These are phyloP conservation scores for Podabrus alpinus DNA, from an alignment of 2,888 invertebrate species.

Conservation along the genomic window DNA sequence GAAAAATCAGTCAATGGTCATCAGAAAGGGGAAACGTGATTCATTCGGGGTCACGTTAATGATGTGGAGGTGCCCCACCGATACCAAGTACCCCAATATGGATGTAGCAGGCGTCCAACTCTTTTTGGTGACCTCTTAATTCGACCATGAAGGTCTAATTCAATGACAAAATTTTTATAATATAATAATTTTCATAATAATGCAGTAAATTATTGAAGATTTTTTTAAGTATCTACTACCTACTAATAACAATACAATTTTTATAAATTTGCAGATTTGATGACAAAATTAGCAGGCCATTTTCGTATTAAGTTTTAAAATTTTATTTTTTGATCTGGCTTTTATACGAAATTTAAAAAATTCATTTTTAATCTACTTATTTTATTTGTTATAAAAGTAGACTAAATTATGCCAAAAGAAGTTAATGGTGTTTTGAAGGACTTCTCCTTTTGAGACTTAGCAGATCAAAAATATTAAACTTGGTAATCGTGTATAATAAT, in stretches of 20 bases:
- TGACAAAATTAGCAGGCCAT: background rate
- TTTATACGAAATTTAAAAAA: no score
- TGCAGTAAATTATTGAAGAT: background rate
- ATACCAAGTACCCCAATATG: constrained; percentile 18
- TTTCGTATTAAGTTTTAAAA: background rate
- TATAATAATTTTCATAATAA: background rate
- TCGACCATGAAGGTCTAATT: constrained; percentile 11
- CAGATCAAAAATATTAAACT: background rate
- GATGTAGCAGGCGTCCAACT: constrained; percentile 12
- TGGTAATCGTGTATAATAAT: background rate
- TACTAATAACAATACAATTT: background rate
- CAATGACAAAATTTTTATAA: constrained; percentile 12
- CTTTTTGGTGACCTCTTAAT: constrained; percentile 20
- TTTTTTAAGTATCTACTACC: no score
- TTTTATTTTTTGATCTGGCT: no score
- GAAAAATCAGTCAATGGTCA: background rate
- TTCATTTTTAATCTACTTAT: no score
- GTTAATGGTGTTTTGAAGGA: background rate
- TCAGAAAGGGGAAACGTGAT: constrained; percentile 8
- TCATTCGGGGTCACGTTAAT: constrained; percentile 23
- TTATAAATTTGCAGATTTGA: background rate
- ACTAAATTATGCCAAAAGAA: background rate
- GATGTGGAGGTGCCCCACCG: constrained; percentile 24
- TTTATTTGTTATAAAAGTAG: no score
- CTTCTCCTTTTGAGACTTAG: background rate